These are phyloP conservation scores for Noctua janthe DNA, from an alignment of 2,888 invertebrate genomes.

Conservation along the genomic window DNA sequence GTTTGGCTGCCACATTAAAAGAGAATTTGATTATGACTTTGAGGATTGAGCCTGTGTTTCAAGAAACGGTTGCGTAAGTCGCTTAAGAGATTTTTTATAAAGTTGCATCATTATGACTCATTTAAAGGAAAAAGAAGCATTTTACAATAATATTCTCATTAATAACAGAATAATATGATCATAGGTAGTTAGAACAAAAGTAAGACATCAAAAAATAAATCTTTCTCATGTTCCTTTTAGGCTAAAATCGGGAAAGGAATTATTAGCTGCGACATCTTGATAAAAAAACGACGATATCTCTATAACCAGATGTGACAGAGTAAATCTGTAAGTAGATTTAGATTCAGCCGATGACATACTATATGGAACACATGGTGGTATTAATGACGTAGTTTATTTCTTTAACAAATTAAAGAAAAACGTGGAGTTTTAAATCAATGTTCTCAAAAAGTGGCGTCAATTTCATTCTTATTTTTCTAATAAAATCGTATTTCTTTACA, in stretches of 20 bases:
- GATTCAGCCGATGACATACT: conserved; percentile 7
- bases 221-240: neutral
- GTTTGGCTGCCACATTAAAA: neutral
- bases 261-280: neutral
- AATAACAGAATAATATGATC: neutral
- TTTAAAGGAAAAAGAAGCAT: neutral
- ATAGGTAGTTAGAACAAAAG: neutral
- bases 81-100: neutral
- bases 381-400: neutral
- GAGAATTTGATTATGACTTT: neutral
- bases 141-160: neutral
- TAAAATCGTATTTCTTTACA: neutral
- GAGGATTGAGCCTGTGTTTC: neutral
- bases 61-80: neutral
- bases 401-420: conserved; percentile 13
- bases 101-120: neutral
- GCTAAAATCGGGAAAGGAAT: neutral
- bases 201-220: neutral
- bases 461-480: neutral
- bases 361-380: neutral
- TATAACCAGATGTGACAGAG: conserved; percentile 41
- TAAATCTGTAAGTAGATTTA: conserved; percentile 38
- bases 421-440: neutral
- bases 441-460: neutral
- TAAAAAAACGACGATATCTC: conserved; percentile 29